Conservation (phyloP, 2,888 invertebrate genomes). For the Tetranychus piercei region DNA sequence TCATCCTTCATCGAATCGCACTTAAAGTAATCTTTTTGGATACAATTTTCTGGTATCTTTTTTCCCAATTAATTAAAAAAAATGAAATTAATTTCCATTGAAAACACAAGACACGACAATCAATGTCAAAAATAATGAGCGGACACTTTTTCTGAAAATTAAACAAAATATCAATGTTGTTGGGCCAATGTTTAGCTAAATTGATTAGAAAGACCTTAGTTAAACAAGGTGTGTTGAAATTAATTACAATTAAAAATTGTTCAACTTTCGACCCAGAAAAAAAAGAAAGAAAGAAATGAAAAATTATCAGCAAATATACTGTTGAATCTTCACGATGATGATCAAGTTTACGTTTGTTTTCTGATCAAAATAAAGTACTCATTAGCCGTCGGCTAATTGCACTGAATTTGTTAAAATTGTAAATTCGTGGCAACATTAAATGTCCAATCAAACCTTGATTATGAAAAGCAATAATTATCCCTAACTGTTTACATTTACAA, state of each 20-base stretch:
- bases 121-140: too few species aligned
- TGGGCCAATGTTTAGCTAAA: too few species aligned
- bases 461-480: neutral
- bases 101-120: too few species aligned
- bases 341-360: neutral
- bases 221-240: neutral
- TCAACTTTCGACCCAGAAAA: slow-evolving; percentile 1
- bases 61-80: too few species aligned
- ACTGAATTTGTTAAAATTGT: neutral
- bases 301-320: neutral
- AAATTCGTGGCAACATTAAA: neutral
- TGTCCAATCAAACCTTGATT: neutral
- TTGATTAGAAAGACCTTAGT: too few species aligned
- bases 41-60: too few species aligned
- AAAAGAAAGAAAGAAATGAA: neutral
- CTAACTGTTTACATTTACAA: neutral
- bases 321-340: neutral
- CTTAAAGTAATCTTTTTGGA: too few species aligned
- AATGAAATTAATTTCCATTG: too few species aligned
- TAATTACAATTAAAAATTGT: neutral
- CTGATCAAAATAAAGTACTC: neutral
- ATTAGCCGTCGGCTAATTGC: neutral
- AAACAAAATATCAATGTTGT: too few species aligned
- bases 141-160: too few species aligned
- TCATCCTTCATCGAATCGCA: too few species aligned